These are phyloP conservation scores for Chaetorhynchus papuensis DNA, from an alignment of 2,113 vertebrate genomes.

Conservation along the genomic window DNA sequence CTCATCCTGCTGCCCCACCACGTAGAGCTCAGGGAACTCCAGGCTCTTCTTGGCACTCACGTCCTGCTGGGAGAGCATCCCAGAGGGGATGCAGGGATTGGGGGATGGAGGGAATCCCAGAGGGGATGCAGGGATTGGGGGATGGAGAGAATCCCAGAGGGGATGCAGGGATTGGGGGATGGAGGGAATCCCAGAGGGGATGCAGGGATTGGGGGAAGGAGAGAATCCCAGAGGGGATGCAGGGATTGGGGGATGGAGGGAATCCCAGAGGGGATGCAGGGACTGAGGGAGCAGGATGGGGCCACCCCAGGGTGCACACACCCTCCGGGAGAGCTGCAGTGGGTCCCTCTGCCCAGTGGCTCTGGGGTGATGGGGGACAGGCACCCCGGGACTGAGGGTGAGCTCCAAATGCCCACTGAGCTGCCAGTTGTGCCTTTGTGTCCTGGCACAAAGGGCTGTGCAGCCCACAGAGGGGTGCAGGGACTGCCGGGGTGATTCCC, in stretches of 20 bases:
- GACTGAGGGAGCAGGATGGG: background rate
- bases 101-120: background rate
- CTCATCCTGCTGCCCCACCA: slow-evolving; percentile 71
- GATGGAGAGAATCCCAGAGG: background rate
- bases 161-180: background rate
- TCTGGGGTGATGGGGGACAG: background rate
- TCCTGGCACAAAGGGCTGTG: background rate
- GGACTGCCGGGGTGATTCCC: fast-evolving
- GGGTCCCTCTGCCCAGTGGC: background rate
- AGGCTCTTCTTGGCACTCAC: slow-evolving; percentile 79
- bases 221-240: background rate
- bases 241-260: background rate
- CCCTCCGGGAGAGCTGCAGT: background rate
- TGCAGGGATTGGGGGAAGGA: background rate
- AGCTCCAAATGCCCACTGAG: background rate
- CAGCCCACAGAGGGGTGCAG: background rate
- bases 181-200: background rate
- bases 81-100: background rate
- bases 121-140: background rate
- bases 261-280: background rate
- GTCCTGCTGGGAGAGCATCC: slow-evolving; percentile 63
- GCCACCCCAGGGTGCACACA: background rate
- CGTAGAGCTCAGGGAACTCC: slow-evolving; percentile 79
- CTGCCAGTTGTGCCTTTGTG: background rate
- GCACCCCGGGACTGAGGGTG: background rate